A percentile compares a stretch with the other conserved stretches of the same genome.
These are phyloP conservation scores for Colletes gigas DNA, from an alignment of 1,140 invertebrate genomes.

Conservation along the genomic window DNA sequence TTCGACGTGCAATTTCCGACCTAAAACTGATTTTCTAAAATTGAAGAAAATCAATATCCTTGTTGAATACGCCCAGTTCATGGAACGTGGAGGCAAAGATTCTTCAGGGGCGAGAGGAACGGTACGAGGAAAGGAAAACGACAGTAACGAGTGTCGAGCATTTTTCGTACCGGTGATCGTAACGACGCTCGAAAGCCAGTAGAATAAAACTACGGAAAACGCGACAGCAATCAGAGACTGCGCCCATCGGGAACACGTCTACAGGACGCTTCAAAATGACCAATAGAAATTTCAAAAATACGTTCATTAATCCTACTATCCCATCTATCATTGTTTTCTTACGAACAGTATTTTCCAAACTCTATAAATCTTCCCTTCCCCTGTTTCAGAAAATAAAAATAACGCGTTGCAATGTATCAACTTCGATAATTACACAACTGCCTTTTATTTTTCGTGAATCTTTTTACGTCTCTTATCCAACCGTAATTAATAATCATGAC, in stretches of 20 bases:
- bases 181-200: constrained; percentile 11
- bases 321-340: no score
- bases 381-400: no score
- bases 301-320: no score
- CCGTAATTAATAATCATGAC: no score
- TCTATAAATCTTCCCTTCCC: no score
- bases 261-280: background rate
- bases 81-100: background rate
- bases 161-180: constrained; percentile 13
- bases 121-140: background rate
- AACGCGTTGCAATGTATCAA: no score
- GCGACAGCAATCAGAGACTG: background rate
- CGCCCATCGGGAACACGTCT: background rate
- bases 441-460: no score
- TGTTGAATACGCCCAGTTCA: background rate
- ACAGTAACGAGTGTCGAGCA: background rate
- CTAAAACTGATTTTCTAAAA: background rate
- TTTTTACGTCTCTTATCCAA: no score
- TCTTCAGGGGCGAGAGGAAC: background rate
- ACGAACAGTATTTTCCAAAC: no score
- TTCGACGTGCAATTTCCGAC: no score
- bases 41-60: background rate
- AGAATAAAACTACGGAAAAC: constrained; percentile 37
- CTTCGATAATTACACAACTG: no score
- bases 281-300: no score